Evolutionary conservation across 2,888 invertebrate species (phyloP), one percentile per base, ranked within the genome.

Genomic region (Ichneumoninae sp.): DNA sequence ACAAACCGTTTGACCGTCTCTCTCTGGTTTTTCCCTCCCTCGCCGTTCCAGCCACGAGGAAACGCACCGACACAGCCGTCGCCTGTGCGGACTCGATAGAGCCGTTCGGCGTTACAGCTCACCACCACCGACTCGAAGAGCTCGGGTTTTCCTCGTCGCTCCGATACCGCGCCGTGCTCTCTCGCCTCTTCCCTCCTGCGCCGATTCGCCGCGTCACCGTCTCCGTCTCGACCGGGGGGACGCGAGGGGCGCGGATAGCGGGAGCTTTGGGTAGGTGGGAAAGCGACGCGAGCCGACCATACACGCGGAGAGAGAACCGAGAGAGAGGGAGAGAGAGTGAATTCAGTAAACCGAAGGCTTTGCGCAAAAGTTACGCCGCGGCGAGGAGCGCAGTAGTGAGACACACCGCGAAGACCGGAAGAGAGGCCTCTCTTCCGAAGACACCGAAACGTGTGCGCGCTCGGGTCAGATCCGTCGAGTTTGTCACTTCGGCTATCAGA

Each of bases 141-240:
- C 10, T 33, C 7, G 57, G n/a, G 1, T 6, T 13, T 16, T 65
- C 65, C 6, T 50, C 33, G 33, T 50, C 19, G 5, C 50, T 50
- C 50, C n/a, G 44, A 16, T 47, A 47, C 4, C n/a, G 30, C 1
- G 26, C 3, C 33, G 7, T 13, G 30, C 86, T 71, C 70, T 50
- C 50, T 66, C 82, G 81, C 83, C 71, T 75, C 57, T 83, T 87
- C 86, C 83, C 78, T 60, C 85, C 72, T 75, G 68, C 36, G 85
- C 86, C 82, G 82, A 85, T 82, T 77, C 94, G 94, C 94, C 94
- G 94, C n/a, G n/a, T 93, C 94, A 94, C 86, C 30, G 30, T 88
- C 88, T 86, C 89, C 87, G 74, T 81, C 78, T 80, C 86, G 87
- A 89, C 88, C 90, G 77, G 26, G 89, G 88, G 89, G 90, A 89